phyloP scores from a whole-genome alignment of 2,113 vertebrate genomes.

The Steatornis caripensis region DNA sequence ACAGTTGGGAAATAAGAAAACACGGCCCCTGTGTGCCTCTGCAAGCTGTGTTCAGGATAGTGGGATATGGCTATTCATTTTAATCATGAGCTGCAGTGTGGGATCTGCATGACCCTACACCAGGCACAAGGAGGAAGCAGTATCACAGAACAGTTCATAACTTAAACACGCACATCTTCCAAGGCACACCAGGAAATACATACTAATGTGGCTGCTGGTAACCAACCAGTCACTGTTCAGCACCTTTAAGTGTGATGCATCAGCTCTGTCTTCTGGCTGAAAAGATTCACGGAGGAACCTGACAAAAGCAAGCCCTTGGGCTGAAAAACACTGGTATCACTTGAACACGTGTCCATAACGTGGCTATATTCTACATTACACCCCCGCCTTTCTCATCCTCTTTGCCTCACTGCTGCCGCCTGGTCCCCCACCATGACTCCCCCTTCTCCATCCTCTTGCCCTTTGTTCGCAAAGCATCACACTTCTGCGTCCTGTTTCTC shows the following conservation, averaged over 20 bases:
- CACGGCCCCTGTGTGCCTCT: rapidly evolving
- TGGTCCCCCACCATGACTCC: background rate
- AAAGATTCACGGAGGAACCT: background rate
- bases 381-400: background rate
- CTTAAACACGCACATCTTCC: background rate
- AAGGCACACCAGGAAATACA: background rate
- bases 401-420: background rate
- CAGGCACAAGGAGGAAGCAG: background rate
- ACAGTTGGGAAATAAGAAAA: background rate
- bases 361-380: background rate
- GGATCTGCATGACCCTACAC: background rate
- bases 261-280: background rate
- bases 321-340: background rate
- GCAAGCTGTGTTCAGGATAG: background rate
- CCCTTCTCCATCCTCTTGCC: background rate
- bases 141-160: background rate
- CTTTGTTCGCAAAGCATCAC: background rate
- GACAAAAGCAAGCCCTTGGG: background rate
- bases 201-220: rapidly evolving
- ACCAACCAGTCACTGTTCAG: background rate
- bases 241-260: background rate
- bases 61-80: background rate
- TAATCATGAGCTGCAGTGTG: rapidly evolving
- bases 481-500: background rate
- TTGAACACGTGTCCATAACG: rapidly evolving